phyloP scores from a whole-genome alignment of 2,113 vertebrate genomes.

The Pandion haliaetus region DNA sequence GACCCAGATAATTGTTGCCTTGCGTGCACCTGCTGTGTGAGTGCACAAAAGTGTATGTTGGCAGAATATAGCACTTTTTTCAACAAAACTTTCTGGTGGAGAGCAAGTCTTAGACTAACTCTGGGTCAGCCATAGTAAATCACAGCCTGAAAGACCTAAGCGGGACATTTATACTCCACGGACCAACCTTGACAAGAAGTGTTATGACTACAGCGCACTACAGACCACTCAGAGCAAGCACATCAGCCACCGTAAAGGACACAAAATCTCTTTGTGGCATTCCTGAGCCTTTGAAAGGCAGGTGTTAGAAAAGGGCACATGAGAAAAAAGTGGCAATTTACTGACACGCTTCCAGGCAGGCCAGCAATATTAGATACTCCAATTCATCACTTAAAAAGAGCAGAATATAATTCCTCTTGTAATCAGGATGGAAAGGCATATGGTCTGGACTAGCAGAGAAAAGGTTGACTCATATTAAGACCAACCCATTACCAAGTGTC shows the following conservation, averaged over 20 bases:
- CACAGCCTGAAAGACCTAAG: background rate
- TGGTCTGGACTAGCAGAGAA: background rate
- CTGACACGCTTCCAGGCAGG: slow-evolving; percentile 16
- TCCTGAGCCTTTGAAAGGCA: background rate
- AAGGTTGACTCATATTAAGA: slow-evolving; percentile 27
- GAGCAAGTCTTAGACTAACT: background rate
- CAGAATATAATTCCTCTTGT: background rate
- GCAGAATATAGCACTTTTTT: background rate
- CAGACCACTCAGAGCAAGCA: background rate
- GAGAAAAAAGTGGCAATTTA: background rate
- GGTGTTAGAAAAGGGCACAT: background rate
- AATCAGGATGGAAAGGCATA: background rate
- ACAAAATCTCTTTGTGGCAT: background rate
- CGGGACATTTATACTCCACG: background rate
- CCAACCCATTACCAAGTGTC: slow-evolving; percentile 34
- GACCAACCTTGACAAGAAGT: background rate
- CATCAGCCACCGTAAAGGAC: background rate
- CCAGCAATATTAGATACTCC: background rate
- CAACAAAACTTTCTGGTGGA: background rate
- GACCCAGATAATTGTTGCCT: background rate
- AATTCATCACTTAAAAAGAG: background rate
- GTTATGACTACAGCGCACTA: background rate
- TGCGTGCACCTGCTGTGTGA: background rate
- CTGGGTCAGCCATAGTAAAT: background rate
- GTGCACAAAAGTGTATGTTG: accelerated